Base-by-base conservation (phyloP, 2,888 invertebrate species). In the Platerodrilus igneus region DNA sequence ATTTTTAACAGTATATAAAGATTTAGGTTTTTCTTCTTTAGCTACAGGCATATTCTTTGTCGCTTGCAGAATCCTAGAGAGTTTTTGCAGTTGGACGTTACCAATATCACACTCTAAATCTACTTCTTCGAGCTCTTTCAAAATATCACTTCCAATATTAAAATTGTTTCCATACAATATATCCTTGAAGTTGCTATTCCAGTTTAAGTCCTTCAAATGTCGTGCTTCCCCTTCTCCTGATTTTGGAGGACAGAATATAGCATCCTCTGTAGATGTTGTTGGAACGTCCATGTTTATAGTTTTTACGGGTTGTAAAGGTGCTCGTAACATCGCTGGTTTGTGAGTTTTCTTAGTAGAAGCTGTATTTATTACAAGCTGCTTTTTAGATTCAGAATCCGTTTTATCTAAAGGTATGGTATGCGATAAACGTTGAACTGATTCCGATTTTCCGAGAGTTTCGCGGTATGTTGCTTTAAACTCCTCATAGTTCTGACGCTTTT, bases 101-200 rank as follows among this genome's bases (percentile, higher is more conserved):
- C 55, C 52, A 20, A 53, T 37, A 17, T 48, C 48, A n/a, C 52
- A 47, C 39, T 56, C 54, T 5, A 47, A 32, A 15, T 47, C 39
- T 3, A 53, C 48, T 3, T 50, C 41, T 26, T 45, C 32, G 10
- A 50, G 38, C 27, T 50, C 48, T 28, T 46, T 46, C 13, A 46
- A 33, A 13, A 41, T 32, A 23, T 41, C 41, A 7, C 18, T 11
- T 15, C n/a, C n/a, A n/a, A n/a, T n/a, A n/a, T n/a, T n/a, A n/a
- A n/a, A n/a, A n/a, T n/a, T n/a, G n/a, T n/a, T n/a, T n/a, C n/a
- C n/a, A n/a, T n/a, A n/a, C n/a, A n/a, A n/a, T n/a, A n/a, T n/a
- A n/a, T n/a, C n/a, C n/a, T n/a, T n/a, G n/a, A n/a, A n/a, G n/a
- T n/a, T n/a, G n/a, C n/a, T n/a, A n/a, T n/a, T n/a, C n/a, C n/a